Conservation (phyloP, 2,113 vertebrate species). For the Circaetus cinerascens region DNA sequence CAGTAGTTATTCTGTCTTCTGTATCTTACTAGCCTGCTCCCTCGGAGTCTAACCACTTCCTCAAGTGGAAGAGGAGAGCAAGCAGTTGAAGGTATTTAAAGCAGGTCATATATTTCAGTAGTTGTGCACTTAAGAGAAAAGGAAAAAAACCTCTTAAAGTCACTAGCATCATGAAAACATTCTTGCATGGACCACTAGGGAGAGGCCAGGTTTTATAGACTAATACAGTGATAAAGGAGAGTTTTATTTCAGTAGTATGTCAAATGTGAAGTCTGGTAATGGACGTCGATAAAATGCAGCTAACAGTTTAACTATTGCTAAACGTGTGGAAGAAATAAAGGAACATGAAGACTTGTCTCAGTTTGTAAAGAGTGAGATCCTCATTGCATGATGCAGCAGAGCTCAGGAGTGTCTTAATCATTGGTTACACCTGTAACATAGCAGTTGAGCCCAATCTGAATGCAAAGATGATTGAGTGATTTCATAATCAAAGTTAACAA, state of each 20-base stretch:
- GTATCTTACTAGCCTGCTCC: background rate
- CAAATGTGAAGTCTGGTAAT: background rate
- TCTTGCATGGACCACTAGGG: background rate
- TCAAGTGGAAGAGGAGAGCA: background rate
- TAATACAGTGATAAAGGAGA: background rate
- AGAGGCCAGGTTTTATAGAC: background rate
- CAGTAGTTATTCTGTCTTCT: background rate
- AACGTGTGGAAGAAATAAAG: background rate
- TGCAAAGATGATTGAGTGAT: background rate
- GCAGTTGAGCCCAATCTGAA: background rate
- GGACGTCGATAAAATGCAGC: background rate
- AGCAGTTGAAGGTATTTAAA: background rate
- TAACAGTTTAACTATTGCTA: background rate
- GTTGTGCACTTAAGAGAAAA: background rate
- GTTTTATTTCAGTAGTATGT: background rate
- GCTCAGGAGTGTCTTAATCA: background rate
- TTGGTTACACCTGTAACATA: background rate
- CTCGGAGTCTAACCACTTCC: background rate
- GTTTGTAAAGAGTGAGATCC: background rate
- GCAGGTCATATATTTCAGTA: background rate
- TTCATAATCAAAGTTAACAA: background rate
- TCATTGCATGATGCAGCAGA: background rate
- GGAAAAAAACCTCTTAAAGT: background rate
- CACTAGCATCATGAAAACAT: background rate
- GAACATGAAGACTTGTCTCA: background rate